These are phyloP conservation scores for Saturnia japonica DNA, from an alignment of 2,888 invertebrate species.

Conservation along the genomic window DNA sequence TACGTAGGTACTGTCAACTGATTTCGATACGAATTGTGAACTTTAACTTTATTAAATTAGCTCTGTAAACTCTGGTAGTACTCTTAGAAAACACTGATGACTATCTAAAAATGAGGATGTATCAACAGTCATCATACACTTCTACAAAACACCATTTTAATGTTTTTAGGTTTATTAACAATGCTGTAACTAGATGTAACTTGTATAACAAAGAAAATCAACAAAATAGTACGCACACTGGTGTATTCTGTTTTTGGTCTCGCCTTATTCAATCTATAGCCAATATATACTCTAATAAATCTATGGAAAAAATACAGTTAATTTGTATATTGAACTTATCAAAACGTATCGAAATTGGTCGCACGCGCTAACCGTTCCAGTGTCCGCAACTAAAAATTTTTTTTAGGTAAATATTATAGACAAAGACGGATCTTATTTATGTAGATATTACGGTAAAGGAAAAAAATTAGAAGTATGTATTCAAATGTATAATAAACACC, in stretches of 20 bases:
- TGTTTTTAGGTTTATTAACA: too few relatives aligned
- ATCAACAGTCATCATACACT: too few relatives aligned
- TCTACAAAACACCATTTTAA: too few relatives aligned
- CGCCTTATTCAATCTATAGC: too few relatives aligned
- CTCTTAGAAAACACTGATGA: too few relatives aligned
- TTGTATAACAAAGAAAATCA: too few relatives aligned
- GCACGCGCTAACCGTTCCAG: conserved; percentile 34
- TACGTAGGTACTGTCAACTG: not conserved
- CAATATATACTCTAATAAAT: too few relatives aligned
- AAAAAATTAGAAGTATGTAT: too few relatives aligned
- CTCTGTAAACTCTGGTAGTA: not conserved
- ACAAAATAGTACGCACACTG: too few relatives aligned
- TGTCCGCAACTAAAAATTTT: conserved; percentile 32
- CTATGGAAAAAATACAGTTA: not conserved
- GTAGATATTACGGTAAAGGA: conserved; percentile 13
- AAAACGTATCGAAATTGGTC: conserved; percentile 44
- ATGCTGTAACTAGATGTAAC: too few relatives aligned
- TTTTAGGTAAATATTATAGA: not conserved
- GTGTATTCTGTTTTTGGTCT: too few relatives aligned
- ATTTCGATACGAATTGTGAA: not conserved
- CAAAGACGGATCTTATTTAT: not conserved
- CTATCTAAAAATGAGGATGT: too few relatives aligned
- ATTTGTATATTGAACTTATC: conserved; percentile 28
- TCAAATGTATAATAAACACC: not conserved
- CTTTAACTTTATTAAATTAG: not conserved